phyloP scores from a whole-genome alignment of 2,113 vertebrate species.

The human (Homo sapiens) region GRCh38 chr5:37717501-37718000 shows the following conservation, averaged over 20 bases:
- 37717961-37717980: constrained; percentile 69
- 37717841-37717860: constrained; percentile 85
- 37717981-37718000: constrained; percentile 58
- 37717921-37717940: constrained; percentile 68
- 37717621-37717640: constrained; percentile 69
- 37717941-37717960: constrained; percentile 70
- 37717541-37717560: not conserved
- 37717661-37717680: constrained; percentile 78
- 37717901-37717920: constrained; percentile 74
- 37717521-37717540: not conserved
- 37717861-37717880: constrained; percentile 83
- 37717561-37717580: not conserved
- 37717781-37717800: constrained; percentile 84
- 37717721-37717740: constrained; percentile 73
- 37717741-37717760: constrained; percentile 84
- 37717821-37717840: constrained; percentile 82
- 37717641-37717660: constrained; percentile 79
- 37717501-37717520: not conserved
- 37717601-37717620: constrained; percentile 64
- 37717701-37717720: constrained; percentile 63
- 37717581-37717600: constrained; percentile 65
- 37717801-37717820: constrained; percentile 80
- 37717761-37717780: constrained; percentile 82
- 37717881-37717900: constrained; percentile 82
- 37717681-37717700: constrained; percentile 80